Evolutionary conservation across 2,797 vertebrate genomes (phyloP).

Genomic region (Pipistrellus pipistrellus): DNA sequence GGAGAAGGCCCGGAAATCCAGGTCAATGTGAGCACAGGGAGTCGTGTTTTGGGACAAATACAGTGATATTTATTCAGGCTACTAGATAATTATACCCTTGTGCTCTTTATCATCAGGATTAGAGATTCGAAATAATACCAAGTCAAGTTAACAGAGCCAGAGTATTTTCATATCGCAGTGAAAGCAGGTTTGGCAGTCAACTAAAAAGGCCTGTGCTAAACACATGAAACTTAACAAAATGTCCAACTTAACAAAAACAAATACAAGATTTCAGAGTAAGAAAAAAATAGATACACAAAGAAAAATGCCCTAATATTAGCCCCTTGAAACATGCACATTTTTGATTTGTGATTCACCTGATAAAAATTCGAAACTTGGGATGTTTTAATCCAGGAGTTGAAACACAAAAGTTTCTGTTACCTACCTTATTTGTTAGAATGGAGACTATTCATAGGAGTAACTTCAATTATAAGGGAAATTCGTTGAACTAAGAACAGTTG

Average conservation of each 20-base stretch:
- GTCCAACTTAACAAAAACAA: neutral
- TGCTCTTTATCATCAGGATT: conserved; percentile 2
- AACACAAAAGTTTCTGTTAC: conserved; percentile 29
- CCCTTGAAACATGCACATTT: neutral
- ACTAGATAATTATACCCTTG: conserved; percentile 15
- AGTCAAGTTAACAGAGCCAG: conserved; percentile 23
- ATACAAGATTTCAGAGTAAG: neutral
- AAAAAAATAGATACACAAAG: neutral
- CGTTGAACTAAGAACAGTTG: neutral
- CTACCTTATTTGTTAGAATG: conserved; percentile 17
- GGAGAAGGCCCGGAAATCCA: conserved; percentile 52
- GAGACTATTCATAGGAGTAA: conserved; percentile 17
- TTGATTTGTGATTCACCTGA: conserved; percentile 21
- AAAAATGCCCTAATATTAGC: neutral
- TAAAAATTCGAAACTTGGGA: neutral
- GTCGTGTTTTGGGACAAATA: neutral
- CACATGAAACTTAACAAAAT: conserved; percentile 24
- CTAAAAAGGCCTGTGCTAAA: neutral
- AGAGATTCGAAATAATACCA: conserved; percentile 57
- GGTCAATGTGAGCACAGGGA: conserved; percentile 40
- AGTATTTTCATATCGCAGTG: conserved; percentile 33
- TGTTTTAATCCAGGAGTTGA: conserved; percentile 42
- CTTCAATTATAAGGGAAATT: conserved; percentile 55
- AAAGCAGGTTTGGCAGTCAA: conserved; percentile 25
- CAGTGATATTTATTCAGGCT: conserved; percentile 36